Evolutionary conservation across 2,888 invertebrate species (phyloP).

Genomic region (Aphodius granarius): DNA sequence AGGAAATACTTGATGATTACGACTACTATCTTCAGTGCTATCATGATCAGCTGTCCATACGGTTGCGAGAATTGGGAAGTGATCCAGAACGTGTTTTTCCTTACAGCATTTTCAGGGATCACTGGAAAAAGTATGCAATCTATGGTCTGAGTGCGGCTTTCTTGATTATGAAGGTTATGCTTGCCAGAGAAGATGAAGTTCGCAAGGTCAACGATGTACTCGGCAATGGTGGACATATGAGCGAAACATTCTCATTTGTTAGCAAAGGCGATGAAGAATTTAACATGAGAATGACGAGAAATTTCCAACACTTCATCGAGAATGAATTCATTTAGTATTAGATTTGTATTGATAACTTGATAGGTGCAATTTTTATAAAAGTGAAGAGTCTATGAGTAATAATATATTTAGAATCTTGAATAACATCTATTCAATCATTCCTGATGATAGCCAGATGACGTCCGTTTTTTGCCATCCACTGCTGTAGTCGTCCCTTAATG

Average conservation of each 20-base stretch:
- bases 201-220: conserved; percentile 27
- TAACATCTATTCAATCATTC: too few relatives aligned
- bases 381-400: too few relatives aligned
- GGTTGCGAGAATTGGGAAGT: conserved; percentile 34
- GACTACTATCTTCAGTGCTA: conserved; percentile 39
- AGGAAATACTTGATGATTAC: conserved; percentile 36
- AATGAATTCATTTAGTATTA: background rate
- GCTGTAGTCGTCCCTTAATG: too few relatives aligned
- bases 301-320: conserved; percentile 10
- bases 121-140: conserved; percentile 36
- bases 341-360: too few relatives aligned
- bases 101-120: conserved; percentile 32
- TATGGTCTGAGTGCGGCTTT: conserved; percentile 36
- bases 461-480: too few relatives aligned
- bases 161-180: conserved; percentile 35
- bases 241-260: background rate
- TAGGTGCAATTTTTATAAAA: too few relatives aligned
- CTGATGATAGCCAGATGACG: too few relatives aligned
- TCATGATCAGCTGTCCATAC: conserved; percentile 36
- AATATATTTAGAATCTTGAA: too few relatives aligned
- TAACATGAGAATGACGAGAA: background rate
- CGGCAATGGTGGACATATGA: background rate
- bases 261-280: background rate
- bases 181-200: conserved; percentile 31
- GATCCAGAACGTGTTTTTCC: conserved; percentile 37